Base-by-base conservation (phyloP, 2,797 vertebrate species). In the Spheniscus humboldti region DNA sequence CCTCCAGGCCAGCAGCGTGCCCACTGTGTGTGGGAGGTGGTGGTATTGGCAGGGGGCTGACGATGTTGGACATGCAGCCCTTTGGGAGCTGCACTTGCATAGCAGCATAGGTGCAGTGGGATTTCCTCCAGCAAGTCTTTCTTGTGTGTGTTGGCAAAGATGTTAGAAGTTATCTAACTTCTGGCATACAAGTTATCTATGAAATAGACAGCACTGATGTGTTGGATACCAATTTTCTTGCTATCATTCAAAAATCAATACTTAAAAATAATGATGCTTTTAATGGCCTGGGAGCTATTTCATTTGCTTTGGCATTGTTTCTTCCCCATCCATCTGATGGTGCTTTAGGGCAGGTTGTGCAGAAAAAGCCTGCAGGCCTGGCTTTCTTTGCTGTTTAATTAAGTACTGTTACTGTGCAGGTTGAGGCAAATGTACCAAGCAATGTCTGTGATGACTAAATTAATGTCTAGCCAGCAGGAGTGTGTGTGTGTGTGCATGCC, bases 341-440 rank as follows among this genome's bases (percentile, higher is more conserved):
- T 94, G 76, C 94, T 85, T 76, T 82, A 71, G 83, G 91, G 62
- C 63, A 87, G 37, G 43, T 82, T 86, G 43, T 82, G 37, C 80
- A 94, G 93, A 85, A 96, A 43, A 75, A 91, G 87, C 92, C 96
- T 94, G 76, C 63, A 88, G 96, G 90, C 75, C 73, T 92, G 84
- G 57, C 53, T 96, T 93, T 57, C 84, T 94, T 64, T 91, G 64
- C 92, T 87, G 52, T 89, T 86, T 96, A 96, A 96, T 97, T 94
- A 94, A 86, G 77, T 88, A 23, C 63, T 88, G 90, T 91, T 92
- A 50, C 89, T 69, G 67, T 92, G 87, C 97, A 97, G 95, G 97
- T 95, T 72, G 86, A 96, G 94, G 77, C 97, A 97, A 75, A 95
- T 67, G 67, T 53, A 86, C 75, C 76, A 48, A 83, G 91, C 76